These are phyloP conservation scores for Sylvia borin DNA, from an alignment of 2,797 vertebrate species.

Conservation along the genomic window DNA sequence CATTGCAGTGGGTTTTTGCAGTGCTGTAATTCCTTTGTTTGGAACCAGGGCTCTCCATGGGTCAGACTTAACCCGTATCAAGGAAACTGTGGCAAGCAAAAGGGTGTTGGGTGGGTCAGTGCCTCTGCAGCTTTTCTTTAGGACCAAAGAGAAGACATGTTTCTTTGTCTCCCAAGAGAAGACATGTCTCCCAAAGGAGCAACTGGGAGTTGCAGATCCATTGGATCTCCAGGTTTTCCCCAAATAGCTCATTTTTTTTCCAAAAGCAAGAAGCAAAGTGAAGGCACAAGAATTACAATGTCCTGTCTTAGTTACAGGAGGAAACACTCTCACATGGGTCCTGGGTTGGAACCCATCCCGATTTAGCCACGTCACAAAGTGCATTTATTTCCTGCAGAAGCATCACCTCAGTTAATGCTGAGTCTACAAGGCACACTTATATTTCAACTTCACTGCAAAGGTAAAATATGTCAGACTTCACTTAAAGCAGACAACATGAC, in stretches of 20 bases:
- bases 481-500: slow-evolving; percentile 17
- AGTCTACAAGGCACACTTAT: background rate
- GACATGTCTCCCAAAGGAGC: background rate
- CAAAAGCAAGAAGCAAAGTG: background rate
- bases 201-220: background rate
- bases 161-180: no score
- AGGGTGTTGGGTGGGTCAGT: background rate
- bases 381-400: background rate
- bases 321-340: background rate
- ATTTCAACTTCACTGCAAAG: background rate
- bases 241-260: background rate
- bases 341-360: background rate
- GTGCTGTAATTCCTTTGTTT: background rate
- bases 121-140: background rate
- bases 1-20: background rate
- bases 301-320: background rate
- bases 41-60: background rate
- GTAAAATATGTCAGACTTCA: background rate
- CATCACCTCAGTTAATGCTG: background rate
- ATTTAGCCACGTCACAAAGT: background rate
- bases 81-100: background rate
- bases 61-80: background rate
- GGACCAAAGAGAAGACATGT: background rate
- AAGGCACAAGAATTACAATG: background rate
- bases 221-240: background rate